Base-by-base conservation (phyloP, 2,888 invertebrate species). In the Toxonevra muliebris region DNA sequence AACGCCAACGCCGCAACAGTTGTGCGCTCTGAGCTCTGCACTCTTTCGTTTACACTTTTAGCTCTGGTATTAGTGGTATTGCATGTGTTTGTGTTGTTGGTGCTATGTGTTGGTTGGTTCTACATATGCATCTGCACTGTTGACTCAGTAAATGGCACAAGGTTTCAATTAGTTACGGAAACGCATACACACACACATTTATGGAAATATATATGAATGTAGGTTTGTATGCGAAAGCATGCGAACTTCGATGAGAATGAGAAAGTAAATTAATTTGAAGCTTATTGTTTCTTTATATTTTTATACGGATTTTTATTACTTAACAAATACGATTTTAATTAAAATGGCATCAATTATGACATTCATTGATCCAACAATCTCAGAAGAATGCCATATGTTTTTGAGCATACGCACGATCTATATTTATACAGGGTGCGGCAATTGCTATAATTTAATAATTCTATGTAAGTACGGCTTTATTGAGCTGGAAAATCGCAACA, bases 111-210 rank as follows among this genome's bases (percentile, higher is more conserved):
- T 43, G 30, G 11, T 48, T 13, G 5, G 48, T 15, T 7, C 30
- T 30, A 30, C 30, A 30, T 30, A 30, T 30, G 30, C 30, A 30
- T 30, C 3, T 30, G 30, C 7, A 4, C n/a, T 55, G 45, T n/a
- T 20, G 17, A 43, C 45, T 30, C 41, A 55, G 55, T 63, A 55
- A 55, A 63, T 63, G 63, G 63, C 63, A 63, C 63, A 63, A 63
- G 63, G 63, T 63, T 63, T 63, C 63, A 63, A 63, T 63, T 63
- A 63, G 63, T 63, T 63, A 30, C 63, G 63, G 63, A 63, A 63
- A 63, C 55, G 12, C 61, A 62, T 62, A 62, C 61, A 62, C 53
- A 52, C 42, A 53, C 10, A 53, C 43, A 62, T 12, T 40, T 17
- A 5, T 50, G 10, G 30, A 12, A 19, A 13, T 30, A 19, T 7